Base-by-base conservation (phyloP, 2,113 vertebrate genomes). In the Daubentonia madagascariensis region DNA sequence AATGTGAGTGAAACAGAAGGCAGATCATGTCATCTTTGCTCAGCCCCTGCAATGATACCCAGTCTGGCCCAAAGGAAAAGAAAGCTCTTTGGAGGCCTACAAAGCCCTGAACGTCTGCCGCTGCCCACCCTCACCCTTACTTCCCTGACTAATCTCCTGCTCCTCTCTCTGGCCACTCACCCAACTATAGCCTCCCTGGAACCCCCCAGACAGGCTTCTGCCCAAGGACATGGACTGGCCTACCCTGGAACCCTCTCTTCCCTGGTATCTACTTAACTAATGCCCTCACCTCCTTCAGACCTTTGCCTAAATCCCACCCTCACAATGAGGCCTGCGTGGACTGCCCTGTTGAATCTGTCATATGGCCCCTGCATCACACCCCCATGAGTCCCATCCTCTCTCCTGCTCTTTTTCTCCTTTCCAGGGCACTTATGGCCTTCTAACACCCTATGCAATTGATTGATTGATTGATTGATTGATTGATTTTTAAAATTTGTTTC, bases 181-280 rank as follows among this genome's bases (percentile, higher is more conserved):
- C 5, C 48, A 7, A 14, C 25, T 7, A 2, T 68, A n/a, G 37
- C 22, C 50, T 78, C 22, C 7, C 6, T 37, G 57, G 25, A 32
- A 25, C 0, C 5, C 6, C 17, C n/a, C 20, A 68, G 32, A 28
- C 48, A 40, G 8, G 17, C 54, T 76, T 25, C 65, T 83, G 5
- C 20, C 32, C 35, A 43, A 61, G 48, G 52, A 57, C 10, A 18
- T 11, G 13, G 72, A 6, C 20, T 43, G 40, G 5, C 16, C 68
- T 78, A 78, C 25, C 75, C 54, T 6, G 16, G 70, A 32, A 20
- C 2, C 37, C 22, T 35, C 16, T 75, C 68, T 28, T 57, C 78
- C 20, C 20, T 48, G 23, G 59, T 1, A 14, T 22, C 65, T 45
- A 3, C 17, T 54, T 78, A 73, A 3, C 40, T 65, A 68, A 37